A percentile compares a stretch with the other conserved stretches of the same genome.
Conservation (phyloP, 2,888 invertebrate species). For the Apocheima hispidaria region DNA sequence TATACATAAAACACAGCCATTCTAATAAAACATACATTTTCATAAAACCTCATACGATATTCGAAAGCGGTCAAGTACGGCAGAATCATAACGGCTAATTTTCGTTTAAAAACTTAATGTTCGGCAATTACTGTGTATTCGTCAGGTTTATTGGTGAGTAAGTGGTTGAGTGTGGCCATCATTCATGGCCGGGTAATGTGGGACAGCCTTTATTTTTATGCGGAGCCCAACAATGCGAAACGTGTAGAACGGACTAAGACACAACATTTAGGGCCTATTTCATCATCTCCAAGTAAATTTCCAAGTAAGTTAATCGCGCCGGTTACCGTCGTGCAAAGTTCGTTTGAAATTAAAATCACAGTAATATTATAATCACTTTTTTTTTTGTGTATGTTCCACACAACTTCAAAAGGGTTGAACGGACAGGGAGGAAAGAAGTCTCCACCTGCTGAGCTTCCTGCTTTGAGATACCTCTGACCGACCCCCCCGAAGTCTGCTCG, state of each 20-base stretch:
- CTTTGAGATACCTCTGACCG: too few relatives aligned
- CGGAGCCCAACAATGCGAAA: conserved; percentile 3
- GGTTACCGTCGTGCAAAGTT: too few relatives aligned
- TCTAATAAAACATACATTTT: conserved; percentile 25
- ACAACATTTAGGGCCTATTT: too few relatives aligned
- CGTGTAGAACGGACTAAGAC: conserved; percentile 9
- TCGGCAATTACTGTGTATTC: conserved; percentile 40
- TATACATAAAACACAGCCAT: conserved; percentile 14
- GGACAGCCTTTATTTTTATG: conserved; percentile 56
- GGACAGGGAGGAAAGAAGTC: too few relatives aligned
- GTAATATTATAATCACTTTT: too few relatives aligned
- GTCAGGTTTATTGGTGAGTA: conserved; percentile 52
- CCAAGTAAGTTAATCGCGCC: too few relatives aligned
- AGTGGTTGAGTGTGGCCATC: conserved; percentile 52
- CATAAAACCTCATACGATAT: conserved; percentile 24
- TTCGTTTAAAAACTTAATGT: conserved; percentile 41
- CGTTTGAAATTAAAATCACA: too few relatives aligned
- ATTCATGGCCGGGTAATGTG: conserved; percentile 47
- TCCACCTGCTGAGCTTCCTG: too few relatives aligned
- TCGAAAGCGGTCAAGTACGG: conserved; percentile 18
- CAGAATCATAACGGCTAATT: conserved; percentile 31
- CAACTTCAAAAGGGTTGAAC: too few relatives aligned
- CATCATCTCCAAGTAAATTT: too few relatives aligned
- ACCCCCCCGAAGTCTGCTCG: too few relatives aligned
- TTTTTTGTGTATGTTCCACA: too few relatives aligned